Evolutionary conservation across 92 coral and sea anemone genomes (phyloP).

Genomic region (Porites evermanni): DNA sequence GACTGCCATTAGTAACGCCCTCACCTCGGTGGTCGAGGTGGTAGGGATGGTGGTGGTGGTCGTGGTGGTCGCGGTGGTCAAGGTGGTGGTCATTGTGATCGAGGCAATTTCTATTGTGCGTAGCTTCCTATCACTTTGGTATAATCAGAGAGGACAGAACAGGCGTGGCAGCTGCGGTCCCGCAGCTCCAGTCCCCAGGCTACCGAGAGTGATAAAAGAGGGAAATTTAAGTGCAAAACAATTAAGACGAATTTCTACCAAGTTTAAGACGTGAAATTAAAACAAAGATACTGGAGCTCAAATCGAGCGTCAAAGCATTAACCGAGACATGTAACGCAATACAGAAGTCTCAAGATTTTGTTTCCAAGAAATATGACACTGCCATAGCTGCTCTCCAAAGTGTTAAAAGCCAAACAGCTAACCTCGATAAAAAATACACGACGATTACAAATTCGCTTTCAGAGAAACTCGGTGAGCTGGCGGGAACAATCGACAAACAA

Average conservation of each 20-base stretch:
- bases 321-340: constrained; percentile 15
- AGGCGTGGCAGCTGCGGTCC: too few relatives aligned
- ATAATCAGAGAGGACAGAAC: too few relatives aligned
- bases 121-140: too few relatives aligned
- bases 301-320: constrained; percentile 14
- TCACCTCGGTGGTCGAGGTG: too few relatives aligned
- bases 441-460: neutral
- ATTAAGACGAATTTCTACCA: constrained; percentile 34
- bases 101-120: too few relatives aligned
- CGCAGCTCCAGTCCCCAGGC: too few relatives aligned
- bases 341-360: constrained; percentile 29
- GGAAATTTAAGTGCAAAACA: neutral
- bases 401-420: neutral
- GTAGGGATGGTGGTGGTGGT: too few relatives aligned
- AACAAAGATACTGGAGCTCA: constrained; percentile 16
- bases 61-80: too few relatives aligned
- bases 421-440: neutral
- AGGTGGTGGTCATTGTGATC: too few relatives aligned
- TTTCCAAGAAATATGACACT: constrained; percentile 20
- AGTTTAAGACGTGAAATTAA: constrained; percentile 15
- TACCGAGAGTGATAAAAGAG: too few relatives aligned
- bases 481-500: neutral
- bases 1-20: too few relatives aligned
- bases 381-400: constrained; percentile 17
- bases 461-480: neutral